A percentile compares a stretch with the other conserved stretches of the same genome.
Evolutionary conservation across 2,888 invertebrate species (phyloP).

Genomic region (Hirudinaria manillensis): DNA sequence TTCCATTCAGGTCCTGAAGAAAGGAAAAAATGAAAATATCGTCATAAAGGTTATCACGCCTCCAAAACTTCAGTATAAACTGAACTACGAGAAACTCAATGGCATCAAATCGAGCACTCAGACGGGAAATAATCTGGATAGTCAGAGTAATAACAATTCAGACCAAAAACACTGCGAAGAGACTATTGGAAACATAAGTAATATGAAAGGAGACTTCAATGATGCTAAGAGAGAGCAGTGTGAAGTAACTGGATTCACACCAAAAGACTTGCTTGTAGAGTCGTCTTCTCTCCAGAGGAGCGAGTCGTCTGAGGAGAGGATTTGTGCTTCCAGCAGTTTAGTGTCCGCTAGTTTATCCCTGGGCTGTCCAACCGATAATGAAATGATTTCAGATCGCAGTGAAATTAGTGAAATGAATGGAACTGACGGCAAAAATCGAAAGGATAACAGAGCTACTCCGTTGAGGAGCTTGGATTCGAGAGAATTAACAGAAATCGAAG

Average conservation of each 20-base stretch:
- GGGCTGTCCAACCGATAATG: not conserved
- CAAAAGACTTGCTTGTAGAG: not conserved
- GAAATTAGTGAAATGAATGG: not conserved
- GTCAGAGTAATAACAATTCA: not conserved
- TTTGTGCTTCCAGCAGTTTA: not conserved
- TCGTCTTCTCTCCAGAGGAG: not conserved
- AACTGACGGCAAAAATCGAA: not conserved
- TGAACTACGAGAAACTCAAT: slow-evolving; percentile 23
- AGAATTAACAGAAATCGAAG: not conserved
- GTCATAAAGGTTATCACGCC: slow-evolving; percentile 27
- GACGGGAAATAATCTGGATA: not conserved
- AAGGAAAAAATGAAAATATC: slow-evolving; percentile 23
- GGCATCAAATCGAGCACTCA: not conserved
- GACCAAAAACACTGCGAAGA: not conserved
- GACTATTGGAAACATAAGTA: not conserved
- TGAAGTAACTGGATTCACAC: not conserved
- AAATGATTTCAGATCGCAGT: not conserved
- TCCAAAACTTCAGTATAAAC: slow-evolving; percentile 24
- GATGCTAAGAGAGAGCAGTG: not conserved
- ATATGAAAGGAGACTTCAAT: not conserved
- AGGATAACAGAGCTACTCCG: not conserved
- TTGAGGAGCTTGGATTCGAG: not conserved
- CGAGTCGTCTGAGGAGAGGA: not conserved
- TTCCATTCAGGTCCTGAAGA: slow-evolving; percentile 26
- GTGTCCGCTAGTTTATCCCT: not conserved